These are phyloP conservation scores for Lamprotornis superbus DNA, from an alignment of 2,113 vertebrate species.

Conservation along the genomic window DNA sequence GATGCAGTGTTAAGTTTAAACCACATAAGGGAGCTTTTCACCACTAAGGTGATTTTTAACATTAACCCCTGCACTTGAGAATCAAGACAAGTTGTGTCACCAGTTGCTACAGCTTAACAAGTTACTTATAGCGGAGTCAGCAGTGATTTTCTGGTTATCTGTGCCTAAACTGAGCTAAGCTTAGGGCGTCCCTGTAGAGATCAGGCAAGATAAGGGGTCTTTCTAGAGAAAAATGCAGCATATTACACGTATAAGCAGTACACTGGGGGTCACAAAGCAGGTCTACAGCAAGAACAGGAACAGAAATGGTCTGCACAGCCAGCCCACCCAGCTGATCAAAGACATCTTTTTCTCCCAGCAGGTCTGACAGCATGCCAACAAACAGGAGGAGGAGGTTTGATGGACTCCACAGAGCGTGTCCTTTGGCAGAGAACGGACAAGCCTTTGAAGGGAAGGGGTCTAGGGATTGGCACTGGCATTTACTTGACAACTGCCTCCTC, in stretches of 20 bases:
- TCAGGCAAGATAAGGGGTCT: neutral
- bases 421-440: neutral
- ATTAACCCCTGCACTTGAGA: neutral
- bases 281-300: neutral
- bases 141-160: neutral
- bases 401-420: neutral
- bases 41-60: neutral
- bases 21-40: neutral
- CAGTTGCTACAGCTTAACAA: neutral
- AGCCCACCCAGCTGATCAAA: neutral
- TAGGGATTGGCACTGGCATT: neutral
- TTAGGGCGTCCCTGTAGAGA: neutral
- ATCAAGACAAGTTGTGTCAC: neutral
- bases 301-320: neutral
- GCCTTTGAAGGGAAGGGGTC: neutral
- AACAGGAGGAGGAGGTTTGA: neutral
- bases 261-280: neutral
- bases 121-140: neutral
- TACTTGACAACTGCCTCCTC: neutral
- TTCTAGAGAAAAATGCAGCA: neutral
- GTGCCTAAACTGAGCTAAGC: neutral
- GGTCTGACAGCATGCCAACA: neutral
- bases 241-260: fast-evolving
- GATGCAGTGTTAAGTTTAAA: neutral
- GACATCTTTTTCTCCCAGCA: neutral